These are phyloP conservation scores for Formica aserva DNA, from an alignment of 2,888 invertebrate species.

Conservation along the genomic window DNA sequence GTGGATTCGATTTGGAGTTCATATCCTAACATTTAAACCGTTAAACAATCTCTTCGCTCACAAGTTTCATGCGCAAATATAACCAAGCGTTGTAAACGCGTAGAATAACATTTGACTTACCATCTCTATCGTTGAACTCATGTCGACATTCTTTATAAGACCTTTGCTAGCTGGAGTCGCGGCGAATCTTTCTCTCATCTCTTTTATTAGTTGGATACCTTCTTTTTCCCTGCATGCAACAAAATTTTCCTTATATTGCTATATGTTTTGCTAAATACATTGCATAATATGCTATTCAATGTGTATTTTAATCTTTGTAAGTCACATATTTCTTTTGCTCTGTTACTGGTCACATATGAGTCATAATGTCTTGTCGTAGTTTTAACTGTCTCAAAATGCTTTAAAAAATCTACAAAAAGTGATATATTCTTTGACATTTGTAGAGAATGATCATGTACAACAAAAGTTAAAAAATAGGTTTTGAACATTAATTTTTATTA, in stretches of 20 bases:
- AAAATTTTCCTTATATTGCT: slow-evolving; percentile 3
- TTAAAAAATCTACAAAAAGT: no score
- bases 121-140: slow-evolving; percentile 60
- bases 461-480: no score
- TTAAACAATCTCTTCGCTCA: background rate
- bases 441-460: no score
- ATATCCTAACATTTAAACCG: background rate
- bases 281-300: background rate
- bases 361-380: no score
- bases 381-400: no score
- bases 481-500: no score
- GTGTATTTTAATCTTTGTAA: background rate
- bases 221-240: slow-evolving; percentile 88
- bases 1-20: slow-evolving; percentile 62
- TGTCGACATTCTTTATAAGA: slow-evolving; percentile 62
- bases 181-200: slow-evolving; percentile 93
- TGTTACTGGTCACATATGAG: no score
- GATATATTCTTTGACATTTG: no score
- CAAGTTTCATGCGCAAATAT: background rate
- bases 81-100: background rate
- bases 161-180: slow-evolving; percentile 86
- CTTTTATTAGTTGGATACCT: slow-evolving; percentile 90
- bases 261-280: background rate
- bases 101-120: slow-evolving; percentile 62
- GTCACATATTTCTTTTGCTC: no score